A percentile compares a stretch with the other conserved stretches of the same genome.
phyloP scores from a whole-genome alignment of 2,113 vertebrate genomes.

The Vidua macroura region DNA sequence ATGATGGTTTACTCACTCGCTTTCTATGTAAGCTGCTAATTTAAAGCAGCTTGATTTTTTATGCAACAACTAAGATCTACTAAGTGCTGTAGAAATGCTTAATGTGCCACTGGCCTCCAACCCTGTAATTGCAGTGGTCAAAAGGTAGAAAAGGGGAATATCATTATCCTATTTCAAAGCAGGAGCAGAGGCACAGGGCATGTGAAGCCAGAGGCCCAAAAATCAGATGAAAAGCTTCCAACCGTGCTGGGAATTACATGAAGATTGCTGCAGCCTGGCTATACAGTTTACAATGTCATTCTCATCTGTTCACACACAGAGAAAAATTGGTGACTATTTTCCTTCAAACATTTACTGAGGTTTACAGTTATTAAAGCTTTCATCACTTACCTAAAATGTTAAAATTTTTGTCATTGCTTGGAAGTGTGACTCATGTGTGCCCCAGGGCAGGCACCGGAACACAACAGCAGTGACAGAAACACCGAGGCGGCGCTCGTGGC shows the following conservation, averaged over 20 bases:
- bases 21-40: not conserved
- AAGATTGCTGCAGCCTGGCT: slow-evolving; percentile 2
- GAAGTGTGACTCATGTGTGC: not conserved
- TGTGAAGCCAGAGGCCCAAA: slow-evolving; percentile 25
- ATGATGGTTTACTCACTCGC: not conserved
- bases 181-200: slow-evolving; percentile 3
- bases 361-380: slow-evolving; percentile 39
- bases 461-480: not conserved
- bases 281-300: slow-evolving; percentile 14
- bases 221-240: slow-evolving; percentile 33
- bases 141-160: slow-evolving; percentile 23
- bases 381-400: not conserved
- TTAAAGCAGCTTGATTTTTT: slow-evolving; percentile 18
- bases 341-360: not conserved
- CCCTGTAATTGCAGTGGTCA: slow-evolving; percentile 26
- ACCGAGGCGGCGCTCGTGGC: fast-evolving
- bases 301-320: not conserved
- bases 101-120: not conserved
- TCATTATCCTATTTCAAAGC: slow-evolving; percentile 45
- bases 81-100: slow-evolving; percentile 36
- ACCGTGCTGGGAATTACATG: not conserved
- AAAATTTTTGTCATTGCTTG: not conserved
- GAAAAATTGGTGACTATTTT: not conserved
- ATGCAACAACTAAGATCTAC: not conserved
- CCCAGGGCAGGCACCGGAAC: not conserved